Evolutionary conservation across 2,888 invertebrate species (phyloP), one percentile per base, ranked within the genome.

Genomic region (Scaptomyza parva): DNA sequence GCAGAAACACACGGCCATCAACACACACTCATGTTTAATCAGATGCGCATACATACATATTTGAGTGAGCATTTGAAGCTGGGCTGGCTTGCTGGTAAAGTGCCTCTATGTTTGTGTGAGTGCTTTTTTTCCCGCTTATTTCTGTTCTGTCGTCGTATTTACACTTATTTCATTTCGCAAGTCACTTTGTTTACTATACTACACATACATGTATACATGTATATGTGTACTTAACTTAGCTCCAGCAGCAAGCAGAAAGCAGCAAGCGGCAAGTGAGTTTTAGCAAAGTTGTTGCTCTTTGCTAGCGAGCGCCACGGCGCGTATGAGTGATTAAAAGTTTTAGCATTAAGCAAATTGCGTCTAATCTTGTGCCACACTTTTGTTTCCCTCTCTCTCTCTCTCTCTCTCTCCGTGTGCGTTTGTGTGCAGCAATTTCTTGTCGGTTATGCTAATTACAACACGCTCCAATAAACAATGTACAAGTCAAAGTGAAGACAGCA

Each of bases 321-420:
- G 84, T 84, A 76, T 79, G 86, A 88, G 86, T 85, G 86, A 88
- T 86, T 88, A 86, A 79, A 85, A 88, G 70, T 85, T 85, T 87
- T 44, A 60, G 71, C 86, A 86, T 85, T 85, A 74, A 77, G 73
- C 76, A 78, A 85, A 85, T 80, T 85, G 76, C 73, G 70, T 57
- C 70, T 76, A 76, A 88, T 76, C 70, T 64, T 45, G 52, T 22
- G 26, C 52, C 48, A n/a, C 18, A 28, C 24, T 45, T 17, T 20
- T 52, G 11, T 45, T 50, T 45, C 37, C 30, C 2, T 44, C 44
- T n/a, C 57, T n/a, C n/a, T n/a, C n/a, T n/a, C n/a, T n/a, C n/a
- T n/a, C n/a, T n/a, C n/a, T n/a, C n/a, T n/a, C n/a, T n/a, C n/a
- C n/a, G n/a, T n/a, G n/a, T n/a, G n/a, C n/a, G n/a, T n/a, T n/a